These are phyloP conservation scores for Zaprionus lineosus DNA, from an alignment of 2,888 invertebrate genomes.

Conservation along the genomic window DNA sequence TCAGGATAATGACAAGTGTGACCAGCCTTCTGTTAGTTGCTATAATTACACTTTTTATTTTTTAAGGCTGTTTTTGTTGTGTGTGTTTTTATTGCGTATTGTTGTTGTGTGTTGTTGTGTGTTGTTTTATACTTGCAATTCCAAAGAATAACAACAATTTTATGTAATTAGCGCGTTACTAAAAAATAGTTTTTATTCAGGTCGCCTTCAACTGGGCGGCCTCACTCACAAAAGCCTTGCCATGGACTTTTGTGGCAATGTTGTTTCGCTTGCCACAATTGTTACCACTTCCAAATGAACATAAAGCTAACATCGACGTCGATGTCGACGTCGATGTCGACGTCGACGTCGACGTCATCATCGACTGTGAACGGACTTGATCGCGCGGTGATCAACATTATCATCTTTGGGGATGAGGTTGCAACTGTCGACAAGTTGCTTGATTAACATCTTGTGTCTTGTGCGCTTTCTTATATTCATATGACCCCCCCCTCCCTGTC, in stretches of 20 bases:
- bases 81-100: not conserved
- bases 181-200: slow-evolving; percentile 72
- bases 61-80: slow-evolving; percentile 2
- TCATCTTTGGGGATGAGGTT: slow-evolving; percentile 32
- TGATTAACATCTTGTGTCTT: slow-evolving; percentile 66
- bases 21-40: slow-evolving; percentile 15
- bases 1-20: slow-evolving; percentile 17
- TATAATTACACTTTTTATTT: slow-evolving; percentile 1
- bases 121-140: slow-evolving; percentile 35
- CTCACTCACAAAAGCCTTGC: slow-evolving; percentile 38
- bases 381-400: slow-evolving; percentile 43
- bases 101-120: not conserved
- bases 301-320: too few species aligned
- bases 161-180: slow-evolving; percentile 71
- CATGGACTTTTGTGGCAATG: slow-evolving; percentile 53
- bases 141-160: slow-evolving; percentile 63
- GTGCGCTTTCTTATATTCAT: too few species aligned
- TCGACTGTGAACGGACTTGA: too few species aligned
- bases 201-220: slow-evolving; percentile 57
- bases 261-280: slow-evolving; percentile 34
- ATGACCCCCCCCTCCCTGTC: too few species aligned
- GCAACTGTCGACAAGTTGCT: slow-evolving; percentile 28
- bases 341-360: not conserved
- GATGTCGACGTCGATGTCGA: not conserved
- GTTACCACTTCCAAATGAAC: too few species aligned